Percentiles rank a stretch among this genome's conserved stretches.
Conservation (phyloP, 2,113 vertebrate species). For the Spilogale gracilis region DNA sequence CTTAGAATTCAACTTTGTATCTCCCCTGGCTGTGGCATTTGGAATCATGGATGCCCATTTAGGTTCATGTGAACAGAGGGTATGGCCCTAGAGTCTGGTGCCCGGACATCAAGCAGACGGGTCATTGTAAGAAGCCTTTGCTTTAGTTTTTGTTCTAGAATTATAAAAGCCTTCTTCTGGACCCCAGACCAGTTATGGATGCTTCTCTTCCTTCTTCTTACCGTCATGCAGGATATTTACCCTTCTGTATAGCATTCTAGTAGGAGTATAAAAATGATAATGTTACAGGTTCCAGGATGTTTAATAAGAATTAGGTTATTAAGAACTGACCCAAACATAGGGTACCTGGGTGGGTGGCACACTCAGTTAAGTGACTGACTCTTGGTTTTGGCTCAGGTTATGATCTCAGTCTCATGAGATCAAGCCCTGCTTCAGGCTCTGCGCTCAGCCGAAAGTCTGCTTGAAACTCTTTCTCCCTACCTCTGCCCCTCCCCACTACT, state of each 20-base stretch:
- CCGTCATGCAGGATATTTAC: neutral
- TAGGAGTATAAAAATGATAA: neutral
- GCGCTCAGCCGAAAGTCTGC: neutral
- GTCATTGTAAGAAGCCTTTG: neutral
- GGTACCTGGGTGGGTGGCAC: neutral
- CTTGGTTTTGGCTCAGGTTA: neutral
- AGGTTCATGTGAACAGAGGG: neutral
- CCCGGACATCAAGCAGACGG: neutral
- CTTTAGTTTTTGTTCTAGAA: conserved; percentile 21
- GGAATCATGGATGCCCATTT: neutral
- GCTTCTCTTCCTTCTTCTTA: neutral
- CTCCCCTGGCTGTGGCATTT: neutral
- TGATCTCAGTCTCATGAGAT: neutral
- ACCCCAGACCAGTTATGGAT: neutral
- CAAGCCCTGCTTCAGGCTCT: neutral
- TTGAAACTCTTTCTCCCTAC: neutral
- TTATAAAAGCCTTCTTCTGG: neutral
- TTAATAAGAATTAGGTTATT: conserved; percentile 50
- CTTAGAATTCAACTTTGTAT: neutral
- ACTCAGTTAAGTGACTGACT: neutral
- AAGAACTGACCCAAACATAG: conserved; percentile 44
- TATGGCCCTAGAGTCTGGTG: neutral
- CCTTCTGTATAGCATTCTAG: neutral
- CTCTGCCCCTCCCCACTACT: neutral
- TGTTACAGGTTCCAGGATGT: neutral